phyloP scores from a whole-genome alignment of 2,113 vertebrate genomes.

The Pelobates fuscus region DNA sequence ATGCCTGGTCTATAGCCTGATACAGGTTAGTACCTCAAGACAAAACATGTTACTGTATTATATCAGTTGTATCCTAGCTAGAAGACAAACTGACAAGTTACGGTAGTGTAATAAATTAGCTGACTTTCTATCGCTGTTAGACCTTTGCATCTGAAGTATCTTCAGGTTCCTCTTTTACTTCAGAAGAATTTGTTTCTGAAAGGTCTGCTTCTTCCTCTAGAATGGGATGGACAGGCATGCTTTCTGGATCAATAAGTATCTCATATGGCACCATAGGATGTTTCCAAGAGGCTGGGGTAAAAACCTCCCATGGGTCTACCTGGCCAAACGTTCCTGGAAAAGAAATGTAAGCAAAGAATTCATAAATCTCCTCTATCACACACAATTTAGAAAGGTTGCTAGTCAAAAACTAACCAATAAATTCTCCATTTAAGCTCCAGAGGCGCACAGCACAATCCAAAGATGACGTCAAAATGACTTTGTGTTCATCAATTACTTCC shows the following conservation, averaged over 20 bases:
- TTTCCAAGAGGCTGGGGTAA: slow-evolving; percentile 70
- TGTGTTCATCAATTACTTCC: slow-evolving; percentile 69
- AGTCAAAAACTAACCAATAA: slow-evolving; percentile 57
- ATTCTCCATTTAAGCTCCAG: slow-evolving; percentile 65
- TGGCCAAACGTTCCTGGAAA: slow-evolving; percentile 73
- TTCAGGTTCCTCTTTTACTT: neutral
- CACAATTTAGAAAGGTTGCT: too few relatives aligned
- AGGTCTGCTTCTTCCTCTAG: slow-evolving; percentile 43
- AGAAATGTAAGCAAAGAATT: slow-evolving; percentile 14
- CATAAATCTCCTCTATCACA: neutral
- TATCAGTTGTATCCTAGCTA: too few relatives aligned
- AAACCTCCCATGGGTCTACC: slow-evolving; percentile 65
- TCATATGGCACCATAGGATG: slow-evolving; percentile 68
- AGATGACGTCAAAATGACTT: slow-evolving; percentile 69
- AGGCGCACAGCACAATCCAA: slow-evolving; percentile 63
- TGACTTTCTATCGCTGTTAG: too few relatives aligned
- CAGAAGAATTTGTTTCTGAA: slow-evolving; percentile 28
- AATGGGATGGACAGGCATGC: slow-evolving; percentile 58
- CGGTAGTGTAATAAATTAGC: too few relatives aligned
- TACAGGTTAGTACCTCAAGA: too few relatives aligned
- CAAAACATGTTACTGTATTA: too few relatives aligned
- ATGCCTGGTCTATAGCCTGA: too few relatives aligned
- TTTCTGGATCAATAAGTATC: slow-evolving; percentile 65
- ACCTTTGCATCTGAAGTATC: slow-evolving; percentile 44
- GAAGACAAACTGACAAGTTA: too few relatives aligned